Conservation (phyloP, 2,113 vertebrate genomes). For the Ictalurus furcatus region DNA sequence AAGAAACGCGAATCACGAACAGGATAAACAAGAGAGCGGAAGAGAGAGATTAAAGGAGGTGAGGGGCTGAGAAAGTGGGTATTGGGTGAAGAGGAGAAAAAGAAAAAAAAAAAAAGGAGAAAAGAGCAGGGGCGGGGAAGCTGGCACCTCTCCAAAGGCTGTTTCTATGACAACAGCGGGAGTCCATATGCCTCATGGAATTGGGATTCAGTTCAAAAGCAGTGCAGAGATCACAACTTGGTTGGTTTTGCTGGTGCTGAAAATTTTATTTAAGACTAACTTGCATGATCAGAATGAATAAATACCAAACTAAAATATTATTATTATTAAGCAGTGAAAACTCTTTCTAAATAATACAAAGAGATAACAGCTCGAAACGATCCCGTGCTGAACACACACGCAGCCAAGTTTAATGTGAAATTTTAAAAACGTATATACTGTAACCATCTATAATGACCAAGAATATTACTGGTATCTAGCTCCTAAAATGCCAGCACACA, state of each 20-base stretch:
- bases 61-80: conserved; percentile 11
- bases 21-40: conserved; percentile 39
- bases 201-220: conserved; percentile 28
- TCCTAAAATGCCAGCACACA: neutral
- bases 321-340: neutral
- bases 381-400: neutral
- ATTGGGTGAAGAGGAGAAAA: neutral
- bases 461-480: neutral
- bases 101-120: neutral
- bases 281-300: neutral
- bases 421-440: neutral
- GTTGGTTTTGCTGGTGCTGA: neutral
- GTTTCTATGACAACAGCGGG: conserved; percentile 69
- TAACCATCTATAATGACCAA: neutral
- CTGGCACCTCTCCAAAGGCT: conserved; percentile 47
- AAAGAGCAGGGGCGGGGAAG: conserved; percentile 12
- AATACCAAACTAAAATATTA: neutral
- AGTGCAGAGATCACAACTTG: conserved; percentile 36
- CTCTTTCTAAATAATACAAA: neutral
- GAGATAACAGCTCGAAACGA: neutral
- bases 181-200: conserved; percentile 56
- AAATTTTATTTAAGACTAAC: neutral
- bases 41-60: conserved; percentile 28
- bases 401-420: neutral
- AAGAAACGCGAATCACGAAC: conserved; percentile 13